Percentiles rank a stretch among this genome's conserved stretches.
Evolutionary conservation across 2,888 invertebrate genomes (phyloP).

Genomic region (Piscicola geometra): DNA sequence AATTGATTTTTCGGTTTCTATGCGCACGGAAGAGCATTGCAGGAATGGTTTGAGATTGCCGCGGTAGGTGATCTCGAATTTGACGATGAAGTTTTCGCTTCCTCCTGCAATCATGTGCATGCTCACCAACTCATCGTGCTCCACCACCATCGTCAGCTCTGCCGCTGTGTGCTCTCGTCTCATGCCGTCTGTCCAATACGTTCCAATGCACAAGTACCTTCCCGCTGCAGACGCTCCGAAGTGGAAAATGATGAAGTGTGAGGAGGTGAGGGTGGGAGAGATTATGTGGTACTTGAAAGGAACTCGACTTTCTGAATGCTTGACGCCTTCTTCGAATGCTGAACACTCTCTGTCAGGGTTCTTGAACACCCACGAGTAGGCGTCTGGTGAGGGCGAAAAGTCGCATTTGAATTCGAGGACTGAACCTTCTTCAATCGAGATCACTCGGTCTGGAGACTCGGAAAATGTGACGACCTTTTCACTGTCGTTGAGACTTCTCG

Average conservation of each 20-base stretch:
- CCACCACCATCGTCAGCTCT: slow-evolving; percentile 6
- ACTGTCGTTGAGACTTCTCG: not conserved
- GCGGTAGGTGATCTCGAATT: slow-evolving; percentile 2
- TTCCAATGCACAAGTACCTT: slow-evolving; percentile 12
- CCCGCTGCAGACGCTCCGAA: slow-evolving; percentile 15
- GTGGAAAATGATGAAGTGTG: slow-evolving; percentile 1
- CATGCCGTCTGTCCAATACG: not conserved
- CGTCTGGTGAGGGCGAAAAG: not conserved
- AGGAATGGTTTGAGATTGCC: slow-evolving; percentile 24
- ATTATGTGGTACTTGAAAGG: not conserved
- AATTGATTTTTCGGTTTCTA: not conserved
- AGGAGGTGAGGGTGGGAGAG: not conserved
- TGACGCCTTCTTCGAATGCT: not conserved
- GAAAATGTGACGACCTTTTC: not conserved
- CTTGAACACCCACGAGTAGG: not conserved
- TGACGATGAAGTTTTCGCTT: not conserved
- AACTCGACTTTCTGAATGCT: not conserved
- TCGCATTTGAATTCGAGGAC: slow-evolving; percentile 25
- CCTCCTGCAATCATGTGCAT: not conserved
- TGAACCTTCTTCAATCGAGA: not conserved
- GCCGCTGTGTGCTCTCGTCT: not conserved
- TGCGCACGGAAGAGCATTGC: not conserved
- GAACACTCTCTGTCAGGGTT: not conserved
- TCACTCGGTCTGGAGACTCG: not conserved
- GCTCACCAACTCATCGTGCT: slow-evolving; percentile 9